Base-by-base conservation (phyloP, 2,888 invertebrate species). In the Theodoxus fluviatilis region DNA sequence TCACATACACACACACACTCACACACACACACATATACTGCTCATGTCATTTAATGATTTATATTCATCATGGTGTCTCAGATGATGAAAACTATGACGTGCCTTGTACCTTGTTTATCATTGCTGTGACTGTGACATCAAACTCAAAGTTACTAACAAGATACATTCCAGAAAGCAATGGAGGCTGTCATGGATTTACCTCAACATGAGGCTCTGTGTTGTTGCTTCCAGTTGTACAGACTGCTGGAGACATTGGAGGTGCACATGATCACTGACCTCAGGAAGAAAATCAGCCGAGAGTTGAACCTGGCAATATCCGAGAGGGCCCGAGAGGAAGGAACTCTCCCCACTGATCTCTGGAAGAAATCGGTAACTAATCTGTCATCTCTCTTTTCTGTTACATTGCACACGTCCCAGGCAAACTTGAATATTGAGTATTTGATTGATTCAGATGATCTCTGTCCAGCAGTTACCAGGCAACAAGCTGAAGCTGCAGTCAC, bases 291-390 rank as follows among this genome's bases (percentile, higher is more conserved):
- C 49, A 74, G 79, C 40, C 78, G 79, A 71, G 86, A 86, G 71
- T 65, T 84, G 31, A 84, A 84, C 28, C 71, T 86, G 66, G 85
- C 83, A 18, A 68, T 85, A 25, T 79, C 86, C 7, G 87, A 87
- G 75, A 72, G 86, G 59, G 79, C 80, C 0, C 61, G 86, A 12
- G 87, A 86, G 69, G 87, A 87, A 70, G 81, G 79, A n/a, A 83
- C 82, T n/a, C 74, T 86, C 67, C 84, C 87, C 0, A 85, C 85
- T n/a, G 87, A 87, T 74, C 78, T 87, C 35, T 87, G 87, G 87
- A 86, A 86, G 73, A 80, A 79, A 75, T 81, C 84, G 25, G 87
- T 86, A 71, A 80, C 83, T 73, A n/a, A n/a, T n/a, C n/a, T n/a
- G n/a, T n/a, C n/a, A n/a, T n/a, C n/a, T n/a, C n/a, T n/a, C n/a